A percentile compares a stretch with the other conserved stretches of the same genome.
Conservation (phyloP, 2,797 vertebrate species). For the Pristis pectinata region DNA sequence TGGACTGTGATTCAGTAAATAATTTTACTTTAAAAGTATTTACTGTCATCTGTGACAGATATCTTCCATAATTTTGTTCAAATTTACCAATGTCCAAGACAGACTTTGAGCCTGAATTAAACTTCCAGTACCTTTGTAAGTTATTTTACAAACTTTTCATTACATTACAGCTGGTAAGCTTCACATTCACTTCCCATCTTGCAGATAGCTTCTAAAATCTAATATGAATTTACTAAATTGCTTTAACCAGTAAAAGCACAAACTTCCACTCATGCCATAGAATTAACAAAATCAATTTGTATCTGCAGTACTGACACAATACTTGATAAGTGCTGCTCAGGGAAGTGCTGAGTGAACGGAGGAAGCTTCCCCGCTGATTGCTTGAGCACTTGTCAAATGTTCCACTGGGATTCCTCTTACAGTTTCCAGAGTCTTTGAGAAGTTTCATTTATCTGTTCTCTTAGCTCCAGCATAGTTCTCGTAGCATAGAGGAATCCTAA, state of each 20-base stretch:
- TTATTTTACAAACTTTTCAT: constrained; percentile 13
- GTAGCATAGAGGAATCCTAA: background rate
- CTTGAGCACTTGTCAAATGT: background rate
- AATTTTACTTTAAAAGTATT: background rate
- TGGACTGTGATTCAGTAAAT: background rate
- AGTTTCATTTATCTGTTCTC: background rate
- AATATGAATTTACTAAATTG: constrained; percentile 21
- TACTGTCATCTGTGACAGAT: background rate
- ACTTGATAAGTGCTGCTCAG: background rate
- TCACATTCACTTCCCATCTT: background rate
- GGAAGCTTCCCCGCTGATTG: background rate
- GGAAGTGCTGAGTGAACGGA: background rate
- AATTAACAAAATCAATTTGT: background rate
- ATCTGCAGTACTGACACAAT: background rate
- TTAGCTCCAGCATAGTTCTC: background rate
- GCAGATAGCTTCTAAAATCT: background rate
- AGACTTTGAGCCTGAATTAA: background rate
- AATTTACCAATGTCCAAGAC: background rate
- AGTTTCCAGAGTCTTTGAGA: background rate
- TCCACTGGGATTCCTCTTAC: background rate
- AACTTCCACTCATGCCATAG: background rate
- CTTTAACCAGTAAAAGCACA: background rate
- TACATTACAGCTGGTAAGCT: background rate
- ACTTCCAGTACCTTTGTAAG: background rate
- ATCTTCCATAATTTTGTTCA: background rate